A percentile compares a stretch with the other conserved stretches of the same genome.
Conservation (phyloP, 2,888 invertebrate genomes). For the Seira musarum region DNA sequence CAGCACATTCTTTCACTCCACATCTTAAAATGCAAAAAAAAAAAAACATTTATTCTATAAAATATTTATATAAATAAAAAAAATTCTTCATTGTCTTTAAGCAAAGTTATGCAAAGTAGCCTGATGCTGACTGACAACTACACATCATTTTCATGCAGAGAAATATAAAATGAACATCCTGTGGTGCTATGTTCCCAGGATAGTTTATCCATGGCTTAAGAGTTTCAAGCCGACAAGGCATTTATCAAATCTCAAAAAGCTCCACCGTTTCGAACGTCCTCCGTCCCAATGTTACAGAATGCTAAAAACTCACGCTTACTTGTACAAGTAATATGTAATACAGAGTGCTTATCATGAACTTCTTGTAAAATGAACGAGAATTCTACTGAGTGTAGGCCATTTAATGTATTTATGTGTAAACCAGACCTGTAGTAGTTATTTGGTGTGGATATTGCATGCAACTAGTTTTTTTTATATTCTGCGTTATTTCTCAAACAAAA, state of each 20-base stretch:
- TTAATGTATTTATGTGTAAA: no score
- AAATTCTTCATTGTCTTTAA: no score
- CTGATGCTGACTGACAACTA: not conserved
- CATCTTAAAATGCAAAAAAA: not conserved
- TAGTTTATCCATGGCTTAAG: slow-evolving; percentile 37
- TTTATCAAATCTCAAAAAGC: slow-evolving; percentile 40
- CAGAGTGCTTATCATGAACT: no score
- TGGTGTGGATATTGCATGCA: not conserved
- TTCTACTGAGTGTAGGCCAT: no score
- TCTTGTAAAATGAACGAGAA: no score
- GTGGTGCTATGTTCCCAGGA: slow-evolving; percentile 36
- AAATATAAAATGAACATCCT: slow-evolving; percentile 5
- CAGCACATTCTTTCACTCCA: no score
- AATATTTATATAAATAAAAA: slow-evolving; percentile 11
- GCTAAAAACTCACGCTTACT: no score
- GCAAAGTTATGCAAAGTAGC: not conserved
- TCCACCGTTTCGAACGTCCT: not conserved
- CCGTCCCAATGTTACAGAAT: no score
- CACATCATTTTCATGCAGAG: not conserved
- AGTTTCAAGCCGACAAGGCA: slow-evolving; percentile 49
- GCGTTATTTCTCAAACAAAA: slow-evolving; percentile 9
- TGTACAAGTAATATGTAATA: no score
- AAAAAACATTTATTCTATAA: not conserved
- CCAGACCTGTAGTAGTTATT: not conserved
- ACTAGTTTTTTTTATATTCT: no score